These are phyloP conservation scores for Nibea coibor DNA, from an alignment of 2,113 vertebrate species.

Conservation along the genomic window DNA sequence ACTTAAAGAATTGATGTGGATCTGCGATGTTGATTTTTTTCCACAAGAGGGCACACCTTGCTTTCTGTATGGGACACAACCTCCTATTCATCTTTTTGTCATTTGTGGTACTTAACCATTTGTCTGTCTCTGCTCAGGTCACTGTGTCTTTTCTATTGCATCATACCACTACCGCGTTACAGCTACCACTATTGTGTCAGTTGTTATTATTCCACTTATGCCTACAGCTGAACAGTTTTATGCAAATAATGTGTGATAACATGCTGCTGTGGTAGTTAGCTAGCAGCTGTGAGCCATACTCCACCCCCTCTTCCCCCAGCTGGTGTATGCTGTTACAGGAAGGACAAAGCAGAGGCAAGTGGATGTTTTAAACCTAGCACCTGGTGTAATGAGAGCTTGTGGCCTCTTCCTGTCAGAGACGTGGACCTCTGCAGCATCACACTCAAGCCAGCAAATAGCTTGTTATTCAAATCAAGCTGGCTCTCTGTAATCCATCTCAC, in stretches of 20 bases:
- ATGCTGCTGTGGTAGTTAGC: neutral
- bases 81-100: too few relatives aligned
- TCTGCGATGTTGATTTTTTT: slow-evolving; percentile 37
- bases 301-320: neutral
- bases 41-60: slow-evolving; percentile 67
- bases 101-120: neutral
- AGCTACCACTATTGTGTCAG: neutral
- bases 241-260: neutral
- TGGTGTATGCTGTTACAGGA: neutral
- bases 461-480: slow-evolving; percentile 69
- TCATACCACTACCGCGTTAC: neutral
- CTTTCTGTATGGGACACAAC: neutral
- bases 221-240: neutral
- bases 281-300: neutral
- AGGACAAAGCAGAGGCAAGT: neutral
- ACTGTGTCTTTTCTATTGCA: neutral
- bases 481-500: slow-evolving; percentile 72
- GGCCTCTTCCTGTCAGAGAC: slow-evolving; percentile 24
- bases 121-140: neutral
- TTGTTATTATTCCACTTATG: neutral
- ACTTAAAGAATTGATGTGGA: neutral
- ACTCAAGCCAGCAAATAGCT: slow-evolving; percentile 41
- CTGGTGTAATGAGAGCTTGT: slow-evolving; percentile 25
- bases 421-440: slow-evolving; percentile 37
- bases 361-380: slow-evolving; percentile 22